A percentile compares a stretch with the other conserved stretches of the same genome.
These are phyloP conservation scores for Corvus hawaiiensis DNA, from an alignment of 2,113 vertebrate species.

Conservation along the genomic window DNA sequence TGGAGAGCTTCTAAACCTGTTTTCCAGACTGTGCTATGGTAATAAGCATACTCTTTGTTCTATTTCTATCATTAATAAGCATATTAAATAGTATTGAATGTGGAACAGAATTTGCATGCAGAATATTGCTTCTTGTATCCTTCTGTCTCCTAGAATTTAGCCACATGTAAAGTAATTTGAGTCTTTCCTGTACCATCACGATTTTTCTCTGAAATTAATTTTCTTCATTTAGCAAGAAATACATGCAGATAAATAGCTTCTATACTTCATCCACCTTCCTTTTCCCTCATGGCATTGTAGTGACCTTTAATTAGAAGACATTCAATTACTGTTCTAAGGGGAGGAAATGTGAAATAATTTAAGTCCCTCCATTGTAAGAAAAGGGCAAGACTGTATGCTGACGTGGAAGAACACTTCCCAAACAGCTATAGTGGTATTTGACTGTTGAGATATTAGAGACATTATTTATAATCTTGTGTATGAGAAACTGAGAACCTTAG, in stretches of 20 bases:
- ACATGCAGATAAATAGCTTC: not conserved
- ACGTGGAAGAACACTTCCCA: not conserved
- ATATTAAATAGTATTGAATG: not conserved
- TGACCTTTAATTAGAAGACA: not conserved
- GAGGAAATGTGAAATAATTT: not conserved
- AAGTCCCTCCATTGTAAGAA: not conserved
- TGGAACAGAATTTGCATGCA: not conserved
- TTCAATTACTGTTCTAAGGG: not conserved
- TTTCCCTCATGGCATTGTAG: not conserved
- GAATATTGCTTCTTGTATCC: not conserved
- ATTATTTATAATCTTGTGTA: constrained; percentile 1
- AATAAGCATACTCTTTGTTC: not conserved
- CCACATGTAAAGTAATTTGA: not conserved
- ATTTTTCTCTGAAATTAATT: not conserved
- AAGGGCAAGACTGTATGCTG: not conserved
- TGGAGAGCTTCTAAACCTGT: not conserved
- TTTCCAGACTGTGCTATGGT: not conserved
- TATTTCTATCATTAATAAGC: not conserved
- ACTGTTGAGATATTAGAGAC: not conserved
- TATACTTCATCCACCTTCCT: not conserved
- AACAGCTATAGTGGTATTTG: not conserved
- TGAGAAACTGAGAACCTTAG: constrained; percentile 1
- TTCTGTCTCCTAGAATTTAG: not conserved
- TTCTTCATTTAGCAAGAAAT: not conserved
- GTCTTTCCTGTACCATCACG: not conserved